A percentile compares a stretch with the other conserved stretches of the same genome.
Conservation (phyloP, 2,797 vertebrate genomes). For the Parotocinclus haroldoi region DNA sequence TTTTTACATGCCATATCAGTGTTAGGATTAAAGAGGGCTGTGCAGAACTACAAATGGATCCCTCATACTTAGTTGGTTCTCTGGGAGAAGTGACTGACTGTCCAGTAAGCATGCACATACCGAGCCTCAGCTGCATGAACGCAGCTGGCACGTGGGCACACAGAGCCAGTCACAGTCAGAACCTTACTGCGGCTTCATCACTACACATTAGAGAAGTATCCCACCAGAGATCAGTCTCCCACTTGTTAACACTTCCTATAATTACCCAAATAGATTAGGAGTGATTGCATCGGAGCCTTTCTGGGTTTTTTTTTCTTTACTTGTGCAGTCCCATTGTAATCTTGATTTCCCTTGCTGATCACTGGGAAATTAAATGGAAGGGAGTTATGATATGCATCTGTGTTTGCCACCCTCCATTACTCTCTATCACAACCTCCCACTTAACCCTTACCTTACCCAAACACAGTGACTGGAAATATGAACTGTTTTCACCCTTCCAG, state of each 20-base stretch:
- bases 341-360: slow-evolving; percentile 45
- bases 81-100: slow-evolving; percentile 23
- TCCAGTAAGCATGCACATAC: slow-evolving; percentile 15
- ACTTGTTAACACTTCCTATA: slow-evolving; percentile 64
- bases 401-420: slow-evolving; percentile 39
- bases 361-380: slow-evolving; percentile 34
- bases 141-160: slow-evolving; percentile 4
- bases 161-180: slow-evolving; percentile 23
- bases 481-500: no score
- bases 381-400: slow-evolving; percentile 40
- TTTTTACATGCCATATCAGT: no score
- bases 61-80: slow-evolving; percentile 3
- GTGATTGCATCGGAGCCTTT: slow-evolving; percentile 40
- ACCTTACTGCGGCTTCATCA: slow-evolving; percentile 55
- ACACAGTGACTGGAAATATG: no score
- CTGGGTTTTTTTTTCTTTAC: slow-evolving; percentile 26
- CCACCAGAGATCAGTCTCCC: slow-evolving; percentile 56
- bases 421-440: slow-evolving; percentile 28
- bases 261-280: slow-evolving; percentile 60
- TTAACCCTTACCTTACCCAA: slow-evolving; percentile 18
- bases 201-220: slow-evolving; percentile 64
- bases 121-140: slow-evolving; percentile 9
- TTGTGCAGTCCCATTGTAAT: slow-evolving; percentile 18
- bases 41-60: not conserved
- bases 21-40: no score